These are phyloP conservation scores for Seriola dumerili DNA, from an alignment of 2,113 vertebrate species.

Conservation along the genomic window DNA sequence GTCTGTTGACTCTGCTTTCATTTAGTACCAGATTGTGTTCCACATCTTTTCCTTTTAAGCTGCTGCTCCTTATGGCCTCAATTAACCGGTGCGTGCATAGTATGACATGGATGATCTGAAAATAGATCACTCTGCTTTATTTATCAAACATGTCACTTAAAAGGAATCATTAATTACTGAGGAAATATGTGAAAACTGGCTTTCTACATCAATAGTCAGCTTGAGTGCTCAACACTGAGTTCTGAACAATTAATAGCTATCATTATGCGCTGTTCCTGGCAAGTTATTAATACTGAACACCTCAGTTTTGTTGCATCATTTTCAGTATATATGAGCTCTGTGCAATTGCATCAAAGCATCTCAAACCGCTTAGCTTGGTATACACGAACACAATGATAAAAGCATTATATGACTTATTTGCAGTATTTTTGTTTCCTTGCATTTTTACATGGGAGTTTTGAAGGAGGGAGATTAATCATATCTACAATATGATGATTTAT, in stretches of 20 bases:
- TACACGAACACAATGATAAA: conserved; percentile 32
- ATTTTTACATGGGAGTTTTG: neutral
- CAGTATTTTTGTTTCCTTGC: conserved; percentile 23
- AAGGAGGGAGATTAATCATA: conserved; percentile 22
- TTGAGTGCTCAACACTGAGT: neutral
- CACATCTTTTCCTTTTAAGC: conserved; percentile 67
- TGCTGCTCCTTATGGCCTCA: conserved; percentile 69
- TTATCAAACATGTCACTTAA: conserved; percentile 33
- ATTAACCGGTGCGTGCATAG: conserved; percentile 56
- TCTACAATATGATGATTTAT: conserved; percentile 29
- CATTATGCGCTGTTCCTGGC: neutral
- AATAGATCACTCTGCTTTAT: conserved; percentile 56
- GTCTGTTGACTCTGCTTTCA: conserved; percentile 71
- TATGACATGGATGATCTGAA: conserved; percentile 54
- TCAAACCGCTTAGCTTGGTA: neutral
- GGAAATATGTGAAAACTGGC: conserved; percentile 14
- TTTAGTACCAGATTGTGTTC: conserved; percentile 73
- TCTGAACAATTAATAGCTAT: neutral
- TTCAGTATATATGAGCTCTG: neutral
- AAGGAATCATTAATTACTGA: conserved; percentile 20
- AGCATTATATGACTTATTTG: conserved; percentile 5
- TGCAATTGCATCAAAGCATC: neutral
- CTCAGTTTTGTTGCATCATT: neutral
- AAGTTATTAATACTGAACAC: conserved; percentile 9
- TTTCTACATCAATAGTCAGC: neutral